These are phyloP conservation scores for Drosophila virilis DNA, from an alignment of 1,140 invertebrate species.

Conservation along the genomic window DNA sequence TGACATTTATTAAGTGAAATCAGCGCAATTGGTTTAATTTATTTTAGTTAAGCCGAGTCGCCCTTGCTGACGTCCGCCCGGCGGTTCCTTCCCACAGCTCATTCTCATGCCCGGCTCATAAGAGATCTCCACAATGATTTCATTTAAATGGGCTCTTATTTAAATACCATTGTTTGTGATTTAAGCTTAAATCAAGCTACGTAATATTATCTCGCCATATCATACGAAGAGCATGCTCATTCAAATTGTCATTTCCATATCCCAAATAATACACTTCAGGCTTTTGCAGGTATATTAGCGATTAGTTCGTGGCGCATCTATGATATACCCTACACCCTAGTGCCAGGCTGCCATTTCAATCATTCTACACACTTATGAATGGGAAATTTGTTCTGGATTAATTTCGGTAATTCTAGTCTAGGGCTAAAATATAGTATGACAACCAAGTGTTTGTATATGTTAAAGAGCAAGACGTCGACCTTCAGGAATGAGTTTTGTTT, in stretches of 20 bases:
- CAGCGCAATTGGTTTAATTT: conserved; percentile 77
- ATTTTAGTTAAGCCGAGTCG: conserved; percentile 58
- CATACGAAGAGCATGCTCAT: background rate
- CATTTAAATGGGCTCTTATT: conserved; percentile 42
- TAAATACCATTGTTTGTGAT: conserved; percentile 8
- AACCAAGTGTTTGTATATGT: no score
- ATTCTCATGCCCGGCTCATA: conserved; percentile 28
- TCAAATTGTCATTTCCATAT: background rate
- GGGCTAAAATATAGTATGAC: no score
- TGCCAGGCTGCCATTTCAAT: no score
- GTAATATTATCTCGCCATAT: background rate
- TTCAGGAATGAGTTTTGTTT: no score
- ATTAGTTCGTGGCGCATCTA: no score
- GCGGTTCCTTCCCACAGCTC: conserved; percentile 6
- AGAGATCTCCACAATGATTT: conserved; percentile 43
- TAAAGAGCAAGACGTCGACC: no score
- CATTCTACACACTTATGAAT: no score
- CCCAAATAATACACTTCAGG: background rate
- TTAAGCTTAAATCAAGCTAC: background rate
- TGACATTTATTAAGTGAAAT: conserved; percentile 73
- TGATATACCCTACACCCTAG: no score
- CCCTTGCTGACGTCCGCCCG: conserved; percentile 12
- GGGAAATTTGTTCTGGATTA: no score
- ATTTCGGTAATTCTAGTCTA: no score
- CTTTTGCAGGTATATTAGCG: background rate